phyloP scores from a whole-genome alignment of 2,797 vertebrate genomes.

The Potorous gilbertii region DNA sequence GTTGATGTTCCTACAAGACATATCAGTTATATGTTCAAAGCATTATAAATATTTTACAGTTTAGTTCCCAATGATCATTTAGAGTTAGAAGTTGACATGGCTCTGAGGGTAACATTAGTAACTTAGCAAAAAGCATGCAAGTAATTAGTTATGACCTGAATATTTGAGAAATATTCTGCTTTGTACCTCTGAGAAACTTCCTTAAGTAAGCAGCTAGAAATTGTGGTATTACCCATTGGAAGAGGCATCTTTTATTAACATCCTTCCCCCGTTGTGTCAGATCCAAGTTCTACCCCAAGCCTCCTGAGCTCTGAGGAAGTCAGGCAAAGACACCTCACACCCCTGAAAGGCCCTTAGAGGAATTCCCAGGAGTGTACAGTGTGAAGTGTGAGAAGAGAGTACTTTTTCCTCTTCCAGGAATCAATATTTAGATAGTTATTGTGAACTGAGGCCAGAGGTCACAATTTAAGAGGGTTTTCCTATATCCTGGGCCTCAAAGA shows the following conservation, averaged over 20 bases:
- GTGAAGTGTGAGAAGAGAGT: constrained; percentile 24
- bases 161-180: background rate
- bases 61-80: too few species aligned
- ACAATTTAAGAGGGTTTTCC: background rate
- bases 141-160: too few species aligned
- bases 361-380: constrained; percentile 35
- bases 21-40: too few species aligned
- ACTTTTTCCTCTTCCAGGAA: background rate
- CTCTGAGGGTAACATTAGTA: too few species aligned
- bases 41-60: too few species aligned
- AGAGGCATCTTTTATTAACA: constrained; percentile 13
- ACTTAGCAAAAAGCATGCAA: too few species aligned
- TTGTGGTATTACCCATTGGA: background rate
- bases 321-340: background rate
- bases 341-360: background rate
- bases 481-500: background rate
- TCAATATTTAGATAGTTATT: background rate
- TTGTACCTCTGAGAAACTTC: background rate
- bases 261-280: background rate
- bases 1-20: too few species aligned
- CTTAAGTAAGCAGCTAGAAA: background rate
- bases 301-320: background rate
- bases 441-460: background rate
- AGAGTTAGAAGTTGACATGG: too few species aligned
- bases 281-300: background rate